These are phyloP conservation scores for Eupithecia tripunctaria DNA, from an alignment of 2,888 invertebrate genomes.

Conservation along the genomic window DNA sequence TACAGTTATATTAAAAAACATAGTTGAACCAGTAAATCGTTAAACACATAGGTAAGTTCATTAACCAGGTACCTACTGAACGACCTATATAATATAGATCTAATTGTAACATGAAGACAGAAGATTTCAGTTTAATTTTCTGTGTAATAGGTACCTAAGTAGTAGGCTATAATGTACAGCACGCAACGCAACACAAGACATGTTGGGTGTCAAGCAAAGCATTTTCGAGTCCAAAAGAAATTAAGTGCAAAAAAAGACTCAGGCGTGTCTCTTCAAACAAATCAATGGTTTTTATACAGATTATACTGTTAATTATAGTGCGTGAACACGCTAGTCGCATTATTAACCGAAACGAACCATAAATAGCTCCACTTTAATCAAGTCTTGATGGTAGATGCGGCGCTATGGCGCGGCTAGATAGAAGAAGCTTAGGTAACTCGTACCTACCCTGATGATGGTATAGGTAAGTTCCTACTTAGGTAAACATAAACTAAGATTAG, in stretches of 20 bases:
- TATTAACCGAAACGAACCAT: background rate
- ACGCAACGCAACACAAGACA: background rate
- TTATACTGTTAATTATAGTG: background rate
- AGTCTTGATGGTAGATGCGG: too few species aligned
- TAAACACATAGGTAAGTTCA: background rate
- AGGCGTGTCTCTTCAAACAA: background rate
- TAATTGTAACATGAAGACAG: too few species aligned
- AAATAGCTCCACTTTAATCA: background rate
- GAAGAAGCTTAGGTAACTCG: too few species aligned
- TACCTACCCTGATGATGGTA: too few species aligned
- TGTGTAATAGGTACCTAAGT: background rate
- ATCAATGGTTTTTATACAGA: background rate
- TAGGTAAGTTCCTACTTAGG: too few species aligned
- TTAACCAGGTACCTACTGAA: background rate
- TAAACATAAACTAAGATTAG: too few species aligned
- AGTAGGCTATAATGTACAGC: background rate
- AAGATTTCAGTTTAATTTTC: too few species aligned
- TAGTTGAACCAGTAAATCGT: background rate
- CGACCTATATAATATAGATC: background rate
- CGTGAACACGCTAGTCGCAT: constrained; percentile 2
- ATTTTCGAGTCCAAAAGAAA: background rate
- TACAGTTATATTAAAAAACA: background rate
- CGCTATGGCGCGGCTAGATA: too few species aligned
- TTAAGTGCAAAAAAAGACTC: background rate
- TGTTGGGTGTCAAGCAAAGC: background rate